These are phyloP conservation scores for Allophyes oxyacanthae DNA, from an alignment of 2,888 invertebrate genomes.

Conservation along the genomic window DNA sequence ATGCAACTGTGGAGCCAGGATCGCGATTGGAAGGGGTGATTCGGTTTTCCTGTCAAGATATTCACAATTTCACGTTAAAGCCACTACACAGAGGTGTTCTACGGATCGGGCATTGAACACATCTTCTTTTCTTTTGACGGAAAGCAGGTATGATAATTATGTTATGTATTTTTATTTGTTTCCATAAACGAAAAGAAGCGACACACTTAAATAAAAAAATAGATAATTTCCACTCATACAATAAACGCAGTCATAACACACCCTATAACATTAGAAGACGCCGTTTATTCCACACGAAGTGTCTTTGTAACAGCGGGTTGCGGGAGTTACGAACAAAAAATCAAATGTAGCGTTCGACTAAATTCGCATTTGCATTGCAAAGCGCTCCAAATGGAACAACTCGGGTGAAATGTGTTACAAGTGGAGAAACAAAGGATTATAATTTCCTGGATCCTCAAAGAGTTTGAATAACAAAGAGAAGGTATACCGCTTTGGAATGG, in stretches of 20 bases:
- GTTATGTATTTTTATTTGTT: too few relatives aligned
- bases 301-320: slow-evolving; percentile 39
- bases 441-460: slow-evolving; percentile 23
- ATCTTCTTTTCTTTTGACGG: too few relatives aligned
- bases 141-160: too few relatives aligned
- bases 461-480: slow-evolving; percentile 19
- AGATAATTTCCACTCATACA: slow-evolving; percentile 6
- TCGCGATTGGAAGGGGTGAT: too few relatives aligned
- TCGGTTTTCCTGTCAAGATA: too few relatives aligned
- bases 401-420: slow-evolving; percentile 42
- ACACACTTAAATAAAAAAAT: slow-evolving; percentile 14
- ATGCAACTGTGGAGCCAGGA: too few relatives aligned
- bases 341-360: slow-evolving; percentile 47
- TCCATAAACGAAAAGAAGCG: too few relatives aligned
- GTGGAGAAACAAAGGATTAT: slow-evolving; percentile 43
- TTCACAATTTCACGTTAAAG: too few relatives aligned
- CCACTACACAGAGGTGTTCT: too few relatives aligned
- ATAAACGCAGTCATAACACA: slow-evolving; percentile 31
- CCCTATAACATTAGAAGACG: slow-evolving; percentile 40
- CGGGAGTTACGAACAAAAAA: slow-evolving; percentile 42
- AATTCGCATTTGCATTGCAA: slow-evolving; percentile 52
- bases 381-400: slow-evolving; percentile 28
- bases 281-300: slow-evolving; percentile 33
- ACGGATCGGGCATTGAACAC: too few relatives aligned
- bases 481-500: neutral